phyloP scores from a whole-genome alignment of 2,888 invertebrate genomes.

The Mallateleia sp. region DNA sequence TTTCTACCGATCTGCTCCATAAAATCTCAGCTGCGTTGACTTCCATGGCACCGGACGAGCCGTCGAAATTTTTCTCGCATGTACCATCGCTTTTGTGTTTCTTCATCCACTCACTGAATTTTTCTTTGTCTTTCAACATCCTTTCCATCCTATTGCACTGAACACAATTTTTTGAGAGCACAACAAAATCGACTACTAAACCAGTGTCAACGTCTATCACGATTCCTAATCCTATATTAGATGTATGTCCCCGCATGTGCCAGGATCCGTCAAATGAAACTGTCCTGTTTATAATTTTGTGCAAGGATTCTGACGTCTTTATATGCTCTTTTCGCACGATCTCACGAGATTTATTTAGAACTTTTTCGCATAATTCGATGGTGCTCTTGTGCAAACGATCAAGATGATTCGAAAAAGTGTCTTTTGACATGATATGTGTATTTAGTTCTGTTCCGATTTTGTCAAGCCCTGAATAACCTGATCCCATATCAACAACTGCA shows the following conservation, averaged over 20 bases:
- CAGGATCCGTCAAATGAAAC: constrained; percentile 17
- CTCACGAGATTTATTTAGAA: constrained; percentile 11
- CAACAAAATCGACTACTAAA: background rate
- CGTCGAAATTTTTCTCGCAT: background rate
- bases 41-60: background rate
- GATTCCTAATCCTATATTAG: background rate
- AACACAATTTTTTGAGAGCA: constrained; percentile 6
- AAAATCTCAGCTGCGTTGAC: background rate
- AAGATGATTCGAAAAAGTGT: constrained; percentile 17
- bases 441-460: constrained; percentile 37
- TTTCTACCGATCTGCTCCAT: background rate
- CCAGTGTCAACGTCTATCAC: background rate
- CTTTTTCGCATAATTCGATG: constrained; percentile 35
- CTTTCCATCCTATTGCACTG: background rate
- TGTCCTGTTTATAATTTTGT: constrained; percentile 6
- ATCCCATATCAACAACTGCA: constrained; percentile 29
- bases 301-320: constrained; percentile 4
- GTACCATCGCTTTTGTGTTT: background rate
- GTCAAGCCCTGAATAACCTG: constrained; percentile 30
- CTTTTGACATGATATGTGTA: constrained; percentile 31
- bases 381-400: constrained; percentile 30
- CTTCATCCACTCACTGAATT: background rate
- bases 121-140: background rate
- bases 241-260: constrained; percentile 4
- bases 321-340: constrained; percentile 27